A percentile compares a stretch with the other conserved stretches of the same genome.
These are phyloP conservation scores for Saiga tatarica DNA, from an alignment of 2,113 vertebrate genomes.

Conservation along the genomic window DNA sequence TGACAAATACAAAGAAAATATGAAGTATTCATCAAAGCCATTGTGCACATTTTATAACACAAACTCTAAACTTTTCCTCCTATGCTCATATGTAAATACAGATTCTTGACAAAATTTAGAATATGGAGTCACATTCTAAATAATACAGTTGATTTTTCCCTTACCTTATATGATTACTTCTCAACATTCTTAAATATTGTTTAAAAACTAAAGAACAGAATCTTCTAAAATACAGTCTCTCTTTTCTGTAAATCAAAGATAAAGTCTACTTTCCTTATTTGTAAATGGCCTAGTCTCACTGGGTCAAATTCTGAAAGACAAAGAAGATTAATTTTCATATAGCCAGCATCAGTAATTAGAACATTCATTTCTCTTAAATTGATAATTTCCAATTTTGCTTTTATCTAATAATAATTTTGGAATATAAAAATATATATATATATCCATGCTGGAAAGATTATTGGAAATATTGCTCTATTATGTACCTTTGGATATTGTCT, in stretches of 20 bases:
- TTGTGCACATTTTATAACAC: not conserved
- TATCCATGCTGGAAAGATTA: not conserved
- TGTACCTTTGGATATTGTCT: slow-evolving; percentile 4
- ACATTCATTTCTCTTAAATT: slow-evolving; percentile 33
- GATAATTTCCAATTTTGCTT: slow-evolving; percentile 42
- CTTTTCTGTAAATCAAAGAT: not conserved
- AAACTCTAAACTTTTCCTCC: not conserved
- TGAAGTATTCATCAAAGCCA: not conserved
- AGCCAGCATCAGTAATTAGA: slow-evolving; percentile 49
- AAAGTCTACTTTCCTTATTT: slow-evolving; percentile 57
- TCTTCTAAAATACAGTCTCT: not conserved
- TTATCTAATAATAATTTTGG: not conserved
- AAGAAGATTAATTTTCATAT: slow-evolving; percentile 70
- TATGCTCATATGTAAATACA: not conserved
- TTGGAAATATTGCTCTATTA: slow-evolving; percentile 28
- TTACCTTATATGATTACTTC: not conserved
- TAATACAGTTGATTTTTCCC: not conserved
- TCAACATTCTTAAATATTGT: not conserved
- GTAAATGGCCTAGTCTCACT: slow-evolving; percentile 42
- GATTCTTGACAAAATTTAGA: not conserved
- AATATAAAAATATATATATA: not conserved
- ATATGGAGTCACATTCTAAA: not conserved
- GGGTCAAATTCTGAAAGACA: slow-evolving; percentile 45
- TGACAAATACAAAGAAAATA: not conserved
- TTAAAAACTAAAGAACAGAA: not conserved